Conservation (phyloP, 2,113 vertebrate species). For the Ceyx cyanopectus region DNA sequence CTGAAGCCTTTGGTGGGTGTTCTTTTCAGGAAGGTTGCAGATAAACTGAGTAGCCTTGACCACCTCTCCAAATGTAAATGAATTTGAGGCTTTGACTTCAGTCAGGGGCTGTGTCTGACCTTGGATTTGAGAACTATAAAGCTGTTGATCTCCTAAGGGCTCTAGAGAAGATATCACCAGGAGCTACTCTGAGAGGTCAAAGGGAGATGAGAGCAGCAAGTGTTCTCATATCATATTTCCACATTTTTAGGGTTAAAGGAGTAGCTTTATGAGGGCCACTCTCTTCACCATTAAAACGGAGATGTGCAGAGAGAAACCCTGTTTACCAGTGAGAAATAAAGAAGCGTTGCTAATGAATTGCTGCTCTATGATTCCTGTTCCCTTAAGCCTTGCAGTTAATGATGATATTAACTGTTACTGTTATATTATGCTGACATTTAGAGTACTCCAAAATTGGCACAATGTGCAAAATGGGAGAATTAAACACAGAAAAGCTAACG, state of each 20-base stretch:
- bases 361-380: conserved; percentile 18
- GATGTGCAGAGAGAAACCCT: not conserved
- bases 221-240: not conserved
- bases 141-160: not conserved
- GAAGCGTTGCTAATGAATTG: not conserved
- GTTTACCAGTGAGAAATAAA: not conserved
- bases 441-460: not conserved
- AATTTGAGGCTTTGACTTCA: not conserved
- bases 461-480: not conserved
- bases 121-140: not conserved
- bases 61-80: not conserved
- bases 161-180: not conserved
- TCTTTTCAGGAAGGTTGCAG: not conserved
- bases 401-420: conserved; percentile 33
- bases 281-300: not conserved
- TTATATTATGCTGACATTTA: conserved; percentile 20
- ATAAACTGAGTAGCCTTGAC: not conserved
- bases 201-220: not conserved
- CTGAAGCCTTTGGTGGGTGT: not conserved
- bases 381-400: conserved; percentile 37
- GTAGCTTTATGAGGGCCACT: not conserved
- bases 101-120: not conserved
- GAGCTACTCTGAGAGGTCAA: not conserved
- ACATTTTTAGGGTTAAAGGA: not conserved
- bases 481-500: not conserved